phyloP scores from a whole-genome alignment of 2,888 invertebrate genomes.

The Agonopterix subpropinquella region DNA sequence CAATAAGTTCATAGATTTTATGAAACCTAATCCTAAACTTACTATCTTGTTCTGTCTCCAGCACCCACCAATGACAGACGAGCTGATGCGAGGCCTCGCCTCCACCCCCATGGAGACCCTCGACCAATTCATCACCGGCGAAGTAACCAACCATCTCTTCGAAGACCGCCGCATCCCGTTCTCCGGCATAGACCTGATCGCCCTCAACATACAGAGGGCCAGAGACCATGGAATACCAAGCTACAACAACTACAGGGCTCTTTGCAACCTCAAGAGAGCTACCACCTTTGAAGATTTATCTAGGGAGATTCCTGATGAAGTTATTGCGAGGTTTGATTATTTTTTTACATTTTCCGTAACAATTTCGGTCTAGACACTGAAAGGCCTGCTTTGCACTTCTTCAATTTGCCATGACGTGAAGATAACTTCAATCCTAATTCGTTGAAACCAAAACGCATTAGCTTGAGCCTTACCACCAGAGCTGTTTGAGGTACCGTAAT shows the following conservation, averaged over 20 bases:
- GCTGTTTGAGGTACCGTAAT: too few relatives aligned
- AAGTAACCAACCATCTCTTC: slow-evolving; percentile 96
- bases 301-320: slow-evolving; percentile 90
- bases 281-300: slow-evolving; percentile 89
- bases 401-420: too few relatives aligned
- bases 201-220: slow-evolving; percentile 91
- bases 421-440: too few relatives aligned
- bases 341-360: too few relatives aligned
- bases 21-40: neutral
- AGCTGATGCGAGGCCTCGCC: slow-evolving; percentile 88
- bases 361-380: too few relatives aligned
- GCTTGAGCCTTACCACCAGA: too few relatives aligned
- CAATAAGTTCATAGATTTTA: too few relatives aligned
- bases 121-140: slow-evolving; percentile 95
- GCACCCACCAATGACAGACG: slow-evolving; percentile 87
- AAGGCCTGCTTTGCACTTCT: too few relatives aligned
- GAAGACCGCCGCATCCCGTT: slow-evolving; percentile 92
- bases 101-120: slow-evolving; percentile 95
- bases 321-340: slow-evolving; percentile 75
- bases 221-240: slow-evolving; percentile 92
- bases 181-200: slow-evolving; percentile 94
- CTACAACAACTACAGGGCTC: slow-evolving; percentile 92
- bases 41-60: slow-evolving; percentile 14
- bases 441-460: too few relatives aligned
- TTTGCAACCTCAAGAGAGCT: slow-evolving; percentile 92